Conservation (phyloP, 2,113 vertebrate genomes). For the Myrmecophaga tridactyla region DNA sequence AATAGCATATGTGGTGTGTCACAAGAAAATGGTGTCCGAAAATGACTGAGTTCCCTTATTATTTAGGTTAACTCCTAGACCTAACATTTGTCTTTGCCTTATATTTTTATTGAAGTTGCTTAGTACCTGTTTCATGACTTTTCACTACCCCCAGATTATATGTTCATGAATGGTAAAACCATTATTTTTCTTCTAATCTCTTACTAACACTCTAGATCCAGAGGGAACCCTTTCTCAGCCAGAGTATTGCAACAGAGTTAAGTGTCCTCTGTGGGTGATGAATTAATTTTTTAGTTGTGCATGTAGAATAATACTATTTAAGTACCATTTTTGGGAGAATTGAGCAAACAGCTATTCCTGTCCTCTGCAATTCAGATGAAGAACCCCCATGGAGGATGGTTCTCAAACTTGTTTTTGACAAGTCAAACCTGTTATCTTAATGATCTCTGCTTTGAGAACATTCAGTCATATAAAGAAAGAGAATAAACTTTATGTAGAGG, state of each 20-base stretch:
- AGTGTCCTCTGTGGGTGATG: neutral
- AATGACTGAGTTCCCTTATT: neutral
- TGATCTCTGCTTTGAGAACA: neutral
- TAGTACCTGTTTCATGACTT: neutral
- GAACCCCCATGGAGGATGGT: neutral
- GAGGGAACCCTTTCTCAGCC: neutral
- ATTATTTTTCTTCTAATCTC: conserved; percentile 13
- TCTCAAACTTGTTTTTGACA: conserved; percentile 33
- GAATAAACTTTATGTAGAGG: neutral
- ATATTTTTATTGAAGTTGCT: neutral
- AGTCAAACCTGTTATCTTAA: neutral
- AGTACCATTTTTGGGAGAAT: neutral
- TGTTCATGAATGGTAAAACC: neutral
- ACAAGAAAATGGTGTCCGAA: conserved; percentile 7
- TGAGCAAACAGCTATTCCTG: neutral
- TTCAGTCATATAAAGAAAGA: neutral
- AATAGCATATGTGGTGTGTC: neutral
- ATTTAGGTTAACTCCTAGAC: neutral
- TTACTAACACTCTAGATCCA: neutral
- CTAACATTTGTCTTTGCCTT: neutral
- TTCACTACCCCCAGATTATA: neutral
- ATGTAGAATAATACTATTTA: neutral
- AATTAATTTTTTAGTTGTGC: neutral
- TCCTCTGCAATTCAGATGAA: neutral
- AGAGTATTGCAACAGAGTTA: neutral